Evolutionary conservation across 1,140 invertebrate species (phyloP).

Genomic region (Heterodera schachtii): DNA sequence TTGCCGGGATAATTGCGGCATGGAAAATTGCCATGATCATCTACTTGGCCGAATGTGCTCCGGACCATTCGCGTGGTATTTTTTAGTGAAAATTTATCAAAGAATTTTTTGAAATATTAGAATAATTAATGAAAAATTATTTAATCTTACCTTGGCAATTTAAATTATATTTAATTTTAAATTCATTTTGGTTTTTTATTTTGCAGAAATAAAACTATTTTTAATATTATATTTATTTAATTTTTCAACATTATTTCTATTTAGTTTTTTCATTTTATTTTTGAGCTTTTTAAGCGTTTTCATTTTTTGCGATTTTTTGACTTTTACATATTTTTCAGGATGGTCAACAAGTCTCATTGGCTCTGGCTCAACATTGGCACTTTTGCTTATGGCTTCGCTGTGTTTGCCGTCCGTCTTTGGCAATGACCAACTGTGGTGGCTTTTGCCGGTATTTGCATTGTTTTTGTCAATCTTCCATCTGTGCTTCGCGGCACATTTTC

Average conservation of each 20-base stretch:
- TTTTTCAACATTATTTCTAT: too few relatives aligned
- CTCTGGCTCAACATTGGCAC: conserved; percentile 40
- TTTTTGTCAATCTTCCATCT: conserved; percentile 45
- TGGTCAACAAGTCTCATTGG: conserved; percentile 45
- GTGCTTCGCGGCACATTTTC: conserved; percentile 38
- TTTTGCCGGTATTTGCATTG: conserved; percentile 44
- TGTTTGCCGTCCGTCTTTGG: conserved; percentile 51
- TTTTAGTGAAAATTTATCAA: background rate
- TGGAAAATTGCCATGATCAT: conserved; percentile 55
- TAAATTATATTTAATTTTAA: too few relatives aligned
- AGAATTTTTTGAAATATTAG: background rate
- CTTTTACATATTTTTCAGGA: conserved; percentile 13
- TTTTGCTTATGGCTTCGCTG: conserved; percentile 43
- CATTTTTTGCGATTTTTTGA: too few relatives aligned
- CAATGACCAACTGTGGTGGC: conserved; percentile 39
- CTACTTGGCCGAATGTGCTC: conserved; percentile 52
- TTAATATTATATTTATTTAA: too few relatives aligned
- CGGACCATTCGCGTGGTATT: conserved; percentile 41
- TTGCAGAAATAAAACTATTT: too few relatives aligned
- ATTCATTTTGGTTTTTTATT: too few relatives aligned
- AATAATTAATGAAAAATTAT: too few relatives aligned
- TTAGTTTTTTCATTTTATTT: too few relatives aligned
- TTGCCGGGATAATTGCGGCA: conserved; percentile 46
- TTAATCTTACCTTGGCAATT: too few relatives aligned
- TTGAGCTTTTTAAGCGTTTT: too few relatives aligned